These are phyloP conservation scores for Yoshiicerus persimilis DNA, from an alignment of 1,140 invertebrate species.

Conservation along the genomic window DNA sequence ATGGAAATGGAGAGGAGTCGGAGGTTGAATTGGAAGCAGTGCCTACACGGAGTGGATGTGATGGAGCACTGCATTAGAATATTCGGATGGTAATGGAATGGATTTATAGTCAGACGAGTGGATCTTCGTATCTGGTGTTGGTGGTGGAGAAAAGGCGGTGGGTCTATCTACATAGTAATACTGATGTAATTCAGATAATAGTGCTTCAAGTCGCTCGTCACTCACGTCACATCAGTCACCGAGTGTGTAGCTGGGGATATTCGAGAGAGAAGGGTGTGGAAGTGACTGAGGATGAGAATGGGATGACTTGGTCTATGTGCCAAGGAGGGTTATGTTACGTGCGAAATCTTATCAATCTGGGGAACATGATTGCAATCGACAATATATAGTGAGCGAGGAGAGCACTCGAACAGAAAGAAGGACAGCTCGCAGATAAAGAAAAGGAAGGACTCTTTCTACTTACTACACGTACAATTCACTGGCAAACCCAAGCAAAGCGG, in stretches of 20 bases:
- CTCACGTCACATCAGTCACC: neutral
- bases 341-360: conserved; percentile 47
- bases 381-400: neutral
- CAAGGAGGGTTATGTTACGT: conserved; percentile 30
- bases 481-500: neutral
- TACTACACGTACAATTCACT: neutral
- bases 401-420: neutral
- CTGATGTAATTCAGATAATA: neutral
- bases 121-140: no score
- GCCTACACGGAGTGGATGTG: neutral
- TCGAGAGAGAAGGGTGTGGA: neutral
- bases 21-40: neutral
- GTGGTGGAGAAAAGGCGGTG: neutral
- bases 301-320: neutral
- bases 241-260: neutral
- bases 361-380: conserved; percentile 39
- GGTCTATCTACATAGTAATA: neutral
- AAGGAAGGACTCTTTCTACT: neutral
- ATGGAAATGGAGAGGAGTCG: neutral
- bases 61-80: neutral
- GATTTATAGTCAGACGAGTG: neutral
- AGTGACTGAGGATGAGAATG: neutral
- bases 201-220: neutral
- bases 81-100: neutral
- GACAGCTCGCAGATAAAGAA: neutral